Base-by-base conservation (phyloP, 2,113 vertebrate genomes). In the Trematomus loennbergii region DNA sequence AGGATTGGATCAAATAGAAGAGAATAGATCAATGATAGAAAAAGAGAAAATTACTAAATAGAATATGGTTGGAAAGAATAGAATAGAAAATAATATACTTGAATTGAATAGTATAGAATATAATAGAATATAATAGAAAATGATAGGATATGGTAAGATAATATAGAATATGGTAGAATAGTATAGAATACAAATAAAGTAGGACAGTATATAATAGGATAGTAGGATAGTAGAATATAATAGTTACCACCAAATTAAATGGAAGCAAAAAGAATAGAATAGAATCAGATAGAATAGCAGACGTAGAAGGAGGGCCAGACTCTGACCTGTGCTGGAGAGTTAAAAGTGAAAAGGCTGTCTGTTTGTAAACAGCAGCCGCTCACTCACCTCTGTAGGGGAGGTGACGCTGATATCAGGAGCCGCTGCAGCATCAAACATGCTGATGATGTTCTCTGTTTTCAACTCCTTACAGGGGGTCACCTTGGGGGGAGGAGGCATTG, bases 381-480 rank as follows among this genome's bases (percentile, higher is more conserved):
- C 50, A 92, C 97, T 96, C 79, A 99, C 98, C 97, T 99, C 97
- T 94, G 97, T 97, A 20, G 98, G 97, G 86, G 97, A 99, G 78
- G 97, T 98, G 94, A 98, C 96, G 91, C 95, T 99, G 95, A 98
- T 97, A 88, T 98, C 96, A 0, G 98, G 97, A 87, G 97, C 92
- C 89, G 97, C 96, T 84, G 96, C 96, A 92, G 98, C 96, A 87
- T 98, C 98, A 95, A 99, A 99, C 88, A 99, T 95, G 94, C 94
- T 97, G 93, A 99, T 95, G 93, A 99, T 99, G 95, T 98, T 97
- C 86, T 99, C 97, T 87, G 96, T 96, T 95, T 98, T 97, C 95
- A 99, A 74, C 69, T 99, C 98, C 95, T 97, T 98, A 84, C 96
- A 98, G 8, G 98, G 98, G 79, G 97, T 99, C 91, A 96, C 96